Conservation (phyloP, 2,888 invertebrate genomes). For the Rhagonycha fulva region DNA sequence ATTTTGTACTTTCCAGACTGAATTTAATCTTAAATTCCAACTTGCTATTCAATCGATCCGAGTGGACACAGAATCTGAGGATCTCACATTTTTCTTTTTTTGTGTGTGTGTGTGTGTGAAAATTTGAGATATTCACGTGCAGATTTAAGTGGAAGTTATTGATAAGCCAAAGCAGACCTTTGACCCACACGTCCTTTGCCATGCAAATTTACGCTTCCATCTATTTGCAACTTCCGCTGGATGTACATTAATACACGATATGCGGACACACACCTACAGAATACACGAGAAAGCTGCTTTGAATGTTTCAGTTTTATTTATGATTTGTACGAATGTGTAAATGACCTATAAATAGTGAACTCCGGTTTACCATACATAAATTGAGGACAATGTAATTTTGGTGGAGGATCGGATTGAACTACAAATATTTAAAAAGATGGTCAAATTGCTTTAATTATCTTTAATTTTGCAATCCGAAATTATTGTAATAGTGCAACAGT, state of each 20-base stretch:
- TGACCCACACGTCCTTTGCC: slow-evolving; percentile 35
- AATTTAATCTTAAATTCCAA: background rate
- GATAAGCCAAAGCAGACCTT: slow-evolving; percentile 33
- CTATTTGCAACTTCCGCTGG: slow-evolving; percentile 16
- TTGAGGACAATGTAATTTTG: background rate
- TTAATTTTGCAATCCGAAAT: no score
- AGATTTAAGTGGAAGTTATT: slow-evolving; percentile 23
- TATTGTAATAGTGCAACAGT: no score
- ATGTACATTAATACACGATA: slow-evolving; percentile 8
- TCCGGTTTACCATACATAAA: background rate
- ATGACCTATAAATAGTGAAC: background rate
- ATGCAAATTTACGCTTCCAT: slow-evolving; percentile 33
- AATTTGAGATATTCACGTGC: slow-evolving; percentile 5
- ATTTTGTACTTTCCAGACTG: background rate
- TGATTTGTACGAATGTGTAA: background rate
- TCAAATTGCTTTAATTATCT: no score
- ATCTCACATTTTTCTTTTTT: background rate
- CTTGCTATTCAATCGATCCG: background rate
- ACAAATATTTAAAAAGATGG: no score
- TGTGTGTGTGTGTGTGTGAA: background rate
- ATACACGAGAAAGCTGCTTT: slow-evolving; percentile 7
- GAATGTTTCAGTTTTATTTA: background rate
- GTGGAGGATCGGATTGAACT: background rate
- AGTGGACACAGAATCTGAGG: background rate
- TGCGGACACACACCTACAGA: slow-evolving; percentile 20